These are phyloP conservation scores for Camponotus vicinus DNA, from an alignment of 1,140 invertebrate species.

Conservation along the genomic window DNA sequence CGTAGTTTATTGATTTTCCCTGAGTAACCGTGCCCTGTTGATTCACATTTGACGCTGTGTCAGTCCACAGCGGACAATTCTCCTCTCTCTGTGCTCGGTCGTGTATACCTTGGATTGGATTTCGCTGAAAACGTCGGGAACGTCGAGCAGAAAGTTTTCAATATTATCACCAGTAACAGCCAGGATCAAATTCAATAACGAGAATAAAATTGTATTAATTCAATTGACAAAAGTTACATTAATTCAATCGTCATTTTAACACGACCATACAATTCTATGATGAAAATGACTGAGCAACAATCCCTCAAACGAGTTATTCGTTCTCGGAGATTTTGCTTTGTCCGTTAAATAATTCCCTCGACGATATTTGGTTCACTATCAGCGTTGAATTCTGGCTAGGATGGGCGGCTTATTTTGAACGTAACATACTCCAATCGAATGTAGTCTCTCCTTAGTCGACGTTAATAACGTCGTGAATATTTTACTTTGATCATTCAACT, in stretches of 20 bases:
- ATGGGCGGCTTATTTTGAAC: neutral
- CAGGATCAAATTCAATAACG: neutral
- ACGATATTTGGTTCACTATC: neutral
- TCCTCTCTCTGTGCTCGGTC: neutral
- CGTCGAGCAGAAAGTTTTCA: neutral
- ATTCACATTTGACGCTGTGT: slow-evolving; percentile 49
- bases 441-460: neutral
- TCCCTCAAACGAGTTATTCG: neutral
- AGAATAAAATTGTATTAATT: neutral
- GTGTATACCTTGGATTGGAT: neutral
- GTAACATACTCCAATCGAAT: too few relatives aligned
- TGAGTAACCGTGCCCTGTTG: slow-evolving; percentile 12
- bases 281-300: neutral
- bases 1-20: slow-evolving; percentile 60
- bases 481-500: slow-evolving; percentile 4
- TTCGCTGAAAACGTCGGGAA: neutral
- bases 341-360: neutral
- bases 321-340: slow-evolving; percentile 2
- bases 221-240: neutral
- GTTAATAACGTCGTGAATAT: slow-evolving; percentile 27
- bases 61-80: slow-evolving; percentile 20
- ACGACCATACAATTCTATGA: neutral
- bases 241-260: neutral
- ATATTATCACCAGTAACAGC: neutral
- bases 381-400: neutral